phyloP scores from a whole-genome alignment of 1,140 invertebrate genomes.

The Caenorhabditis tropicalis region DNA sequence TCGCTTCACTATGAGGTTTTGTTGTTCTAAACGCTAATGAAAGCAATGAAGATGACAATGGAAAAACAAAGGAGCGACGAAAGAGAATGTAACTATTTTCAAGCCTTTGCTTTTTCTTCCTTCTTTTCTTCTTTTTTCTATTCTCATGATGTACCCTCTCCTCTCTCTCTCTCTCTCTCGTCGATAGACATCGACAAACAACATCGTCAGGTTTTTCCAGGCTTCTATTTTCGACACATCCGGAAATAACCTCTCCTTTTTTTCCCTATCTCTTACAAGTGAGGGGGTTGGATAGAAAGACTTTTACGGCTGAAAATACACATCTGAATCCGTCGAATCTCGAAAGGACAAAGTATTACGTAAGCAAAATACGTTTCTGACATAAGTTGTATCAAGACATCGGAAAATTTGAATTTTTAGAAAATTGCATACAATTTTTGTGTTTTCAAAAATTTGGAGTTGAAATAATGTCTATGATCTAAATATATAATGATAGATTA shows the following conservation, averaged over 20 bases:
- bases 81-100: conserved; percentile 38
- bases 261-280: not conserved
- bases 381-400: too few species aligned
- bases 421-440: too few species aligned
- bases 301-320: not conserved
- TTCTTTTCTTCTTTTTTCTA: not conserved
- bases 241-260: conserved; percentile 27
- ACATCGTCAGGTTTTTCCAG: conserved; percentile 39
- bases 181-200: conserved; percentile 35
- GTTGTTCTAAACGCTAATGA: conserved; percentile 22
- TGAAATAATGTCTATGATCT: too few species aligned
- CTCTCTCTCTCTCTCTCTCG: too few species aligned
- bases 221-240: conserved; percentile 43
- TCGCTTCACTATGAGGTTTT: not conserved
- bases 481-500: too few species aligned
- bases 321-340: not conserved
- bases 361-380: too few species aligned
- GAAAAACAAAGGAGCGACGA: not conserved
- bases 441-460: too few species aligned
- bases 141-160: conserved; percentile 17
- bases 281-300: not conserved
- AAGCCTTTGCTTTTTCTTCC: conserved; percentile 9
- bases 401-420: too few species aligned
- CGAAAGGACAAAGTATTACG: too few species aligned
- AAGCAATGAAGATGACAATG: not conserved